A percentile compares a stretch with the other conserved stretches of the same genome.
phyloP scores from a whole-genome alignment of 2,888 invertebrate genomes.

The Sarcophaga variegata region DNA sequence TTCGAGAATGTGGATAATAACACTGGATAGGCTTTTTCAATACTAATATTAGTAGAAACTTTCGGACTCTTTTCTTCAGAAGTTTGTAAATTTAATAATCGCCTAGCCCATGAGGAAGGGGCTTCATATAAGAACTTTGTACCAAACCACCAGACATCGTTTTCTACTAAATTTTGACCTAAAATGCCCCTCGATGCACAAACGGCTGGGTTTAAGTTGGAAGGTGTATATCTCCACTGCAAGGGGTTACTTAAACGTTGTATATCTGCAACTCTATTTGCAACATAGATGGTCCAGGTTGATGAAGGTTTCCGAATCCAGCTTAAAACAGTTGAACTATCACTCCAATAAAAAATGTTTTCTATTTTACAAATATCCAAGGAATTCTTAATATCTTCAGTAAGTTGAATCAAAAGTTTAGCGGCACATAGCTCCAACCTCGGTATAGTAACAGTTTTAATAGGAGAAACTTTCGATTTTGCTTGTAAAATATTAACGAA shows the following conservation, averaged over 20 bases:
- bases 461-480: constrained; percentile 52
- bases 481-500: constrained; percentile 48
- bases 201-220: not conserved
- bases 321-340: constrained; percentile 43
- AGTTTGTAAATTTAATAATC: constrained; percentile 5
- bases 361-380: not conserved
- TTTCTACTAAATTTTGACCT: not conserved
- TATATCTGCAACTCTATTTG: not conserved
- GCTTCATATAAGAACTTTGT: constrained; percentile 5
- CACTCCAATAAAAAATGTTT: constrained; percentile 50
- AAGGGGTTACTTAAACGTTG: not conserved
- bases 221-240: not conserved
- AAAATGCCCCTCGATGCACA: not conserved
- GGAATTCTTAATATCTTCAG: constrained; percentile 10
- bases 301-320: constrained; percentile 31
- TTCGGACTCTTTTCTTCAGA: constrained; percentile 2
- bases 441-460: constrained; percentile 46
- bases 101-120: not conserved
- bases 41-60: not conserved
- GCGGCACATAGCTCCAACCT: constrained; percentile 48
- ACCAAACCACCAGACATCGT: constrained; percentile 6
- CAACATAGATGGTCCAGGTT: too few relatives aligned
- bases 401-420: constrained; percentile 18
- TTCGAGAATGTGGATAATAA: not conserved
- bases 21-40: not conserved